Evolutionary conservation across 2,797 vertebrate species (phyloP), one percentile per base, ranked within the genome.

Genomic region (Lemur catta): DNA sequence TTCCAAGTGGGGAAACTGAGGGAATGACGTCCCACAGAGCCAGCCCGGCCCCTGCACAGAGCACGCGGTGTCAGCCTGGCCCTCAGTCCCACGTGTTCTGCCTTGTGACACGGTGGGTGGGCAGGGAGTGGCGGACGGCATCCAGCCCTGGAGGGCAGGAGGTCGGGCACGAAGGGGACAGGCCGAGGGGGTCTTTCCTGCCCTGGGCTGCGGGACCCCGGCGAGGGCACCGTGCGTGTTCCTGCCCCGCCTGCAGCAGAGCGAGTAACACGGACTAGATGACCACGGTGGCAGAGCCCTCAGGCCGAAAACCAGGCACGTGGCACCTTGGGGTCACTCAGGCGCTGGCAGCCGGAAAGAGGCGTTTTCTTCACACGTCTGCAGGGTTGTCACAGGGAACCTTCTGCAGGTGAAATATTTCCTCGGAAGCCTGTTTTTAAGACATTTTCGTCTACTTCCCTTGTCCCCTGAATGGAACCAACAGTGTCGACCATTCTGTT

Each of bases 141-240:
- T 0, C 2, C 12, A n/a, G 76, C 24, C 4, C 22, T 1, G 3
- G 6, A 14, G 41, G 67, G n/a, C 28, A 6, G 15, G 17, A 13
- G 0, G 3, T 1, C 0, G 4, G 7, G 15, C 0, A 2, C 0
- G 2, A 35, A 3, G 28, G 50, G 41, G 24, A 22, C 11, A 2
- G 9, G 18, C 10, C 1, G 1, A 5, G 0, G 2, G 4, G 2
- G 17, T 8, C 43, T 15, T 46, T 2, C 65, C 35, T 17, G 38
- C 9, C 20, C 33, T 17, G 3, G 14, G 35, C 52, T 46, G 30
- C 1, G 38, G 63, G 48, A 35, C n/a, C 24, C 20, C 8, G 12
- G 3, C 0, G 9, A 69, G 33, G 26, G 18, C 7, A 0, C 7
- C 1, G 4, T 2, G 30, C 8, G 3, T 43, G 9, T 4, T 55